Evolutionary conservation across 2,113 vertebrate species (phyloP), one percentile per base, ranked within the genome.

Genomic region (Strix aluco): DNA sequence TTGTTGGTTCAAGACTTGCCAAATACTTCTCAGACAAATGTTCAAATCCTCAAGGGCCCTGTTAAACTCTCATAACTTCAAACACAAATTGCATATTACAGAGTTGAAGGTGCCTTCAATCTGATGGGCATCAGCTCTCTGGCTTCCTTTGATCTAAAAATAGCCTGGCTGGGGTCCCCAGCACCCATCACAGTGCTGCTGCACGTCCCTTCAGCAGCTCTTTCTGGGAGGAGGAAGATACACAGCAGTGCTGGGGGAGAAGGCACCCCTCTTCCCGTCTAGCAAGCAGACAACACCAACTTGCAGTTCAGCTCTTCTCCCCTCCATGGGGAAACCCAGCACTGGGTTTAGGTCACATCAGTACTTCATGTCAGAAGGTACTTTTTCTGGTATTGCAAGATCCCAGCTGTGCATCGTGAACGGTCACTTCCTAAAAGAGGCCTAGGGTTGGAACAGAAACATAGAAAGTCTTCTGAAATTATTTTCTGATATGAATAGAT

Each of bases 121-220:
- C 81, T 58, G 72, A 90, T n/a, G 32, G 86, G 26, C 5, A 6
- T 65, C 79, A 81, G 30, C 14, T 80, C n/a, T 74, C 15, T 23
- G 40, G 13, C 51, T 87, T 86, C 44, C 67, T 93, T 85, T 91
- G 44, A 61, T 81, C 59, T 91, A 86, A 89, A 94, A 92, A 59
- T n/a, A 88, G 9, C 34, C 52, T 44, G 25, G 3, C 25, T 62
- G 61, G n/a, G 65, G 17, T 40, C 55, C 32, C 46, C 7, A 2
- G 38, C 52, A 61, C 25, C 49, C 62, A 44, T 36, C 2, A 1
- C n/a, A 46, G 30, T 0, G 0, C 70, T 44, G 57, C 62, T 86
- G 44, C 30, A 9, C 49, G 46, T 49, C 27, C 40, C 17, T 2
- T 0, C 22, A 44, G 85, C n/a, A 77, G 27, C 34, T 75, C 40